Evolutionary conservation across 1,140 invertebrate genomes (phyloP).

Genomic region (Rhagoletis pomonella): DNA sequence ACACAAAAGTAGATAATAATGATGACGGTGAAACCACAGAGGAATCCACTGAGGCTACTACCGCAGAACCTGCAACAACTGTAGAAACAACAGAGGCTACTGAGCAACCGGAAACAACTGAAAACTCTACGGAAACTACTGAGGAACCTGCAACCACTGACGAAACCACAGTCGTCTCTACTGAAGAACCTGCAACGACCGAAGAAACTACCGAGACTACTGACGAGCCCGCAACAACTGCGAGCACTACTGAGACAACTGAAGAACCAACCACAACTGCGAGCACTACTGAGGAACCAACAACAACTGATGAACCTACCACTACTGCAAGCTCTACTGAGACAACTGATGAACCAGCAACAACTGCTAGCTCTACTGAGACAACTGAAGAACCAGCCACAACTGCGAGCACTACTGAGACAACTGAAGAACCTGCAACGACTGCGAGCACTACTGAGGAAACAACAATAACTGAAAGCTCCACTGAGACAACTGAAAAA

Average conservation of each 20-base stretch:
- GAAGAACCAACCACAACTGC: neutral
- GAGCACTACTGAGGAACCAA: neutral
- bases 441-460: slow-evolving; percentile 5
- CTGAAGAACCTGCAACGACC: neutral
- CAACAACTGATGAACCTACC: neutral
- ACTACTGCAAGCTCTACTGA: neutral
- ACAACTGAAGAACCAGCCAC: neutral
- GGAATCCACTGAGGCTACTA: neutral
- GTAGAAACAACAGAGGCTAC: neutral
- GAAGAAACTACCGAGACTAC: neutral
- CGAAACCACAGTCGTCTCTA: neutral
- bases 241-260: neutral
- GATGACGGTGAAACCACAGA: neutral
- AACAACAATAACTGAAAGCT: too few relatives aligned
- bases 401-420: neutral
- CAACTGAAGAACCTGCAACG: neutral
- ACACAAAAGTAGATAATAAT: neutral
- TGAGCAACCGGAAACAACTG: neutral
- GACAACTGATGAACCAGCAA: slow-evolving; percentile 34
- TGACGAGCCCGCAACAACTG: neutral
- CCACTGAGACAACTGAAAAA: neutral
- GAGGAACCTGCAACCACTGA: slow-evolving; percentile 27
- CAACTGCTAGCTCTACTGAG: neutral
- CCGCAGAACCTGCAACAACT: slow-evolving; percentile 29
- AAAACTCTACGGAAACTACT: neutral